Evolutionary conservation across 2,113 vertebrate species (phyloP).

Genomic region (Pelmatolapia mariae): DNA sequence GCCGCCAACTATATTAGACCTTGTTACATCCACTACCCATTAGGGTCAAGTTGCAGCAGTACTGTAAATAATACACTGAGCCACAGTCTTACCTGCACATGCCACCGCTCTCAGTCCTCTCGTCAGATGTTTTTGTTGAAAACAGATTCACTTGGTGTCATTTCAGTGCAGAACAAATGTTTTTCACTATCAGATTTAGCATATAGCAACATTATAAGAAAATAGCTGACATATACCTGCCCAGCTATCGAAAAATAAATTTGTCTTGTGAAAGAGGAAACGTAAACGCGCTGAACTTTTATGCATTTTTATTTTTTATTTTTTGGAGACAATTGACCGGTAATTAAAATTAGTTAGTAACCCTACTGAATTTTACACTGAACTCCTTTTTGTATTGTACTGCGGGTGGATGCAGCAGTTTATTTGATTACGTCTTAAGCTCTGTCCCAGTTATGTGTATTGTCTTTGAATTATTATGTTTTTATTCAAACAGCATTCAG

Average conservation of each 20-base stretch:
- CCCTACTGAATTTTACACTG: neutral
- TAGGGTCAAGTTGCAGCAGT: conserved; percentile 15
- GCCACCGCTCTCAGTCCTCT: neutral
- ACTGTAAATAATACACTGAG: conserved; percentile 44
- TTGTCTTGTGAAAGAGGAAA: neutral
- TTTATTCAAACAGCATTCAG: neutral
- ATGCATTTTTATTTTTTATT: neutral
- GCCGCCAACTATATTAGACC: neutral
- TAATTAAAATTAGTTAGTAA: neutral
- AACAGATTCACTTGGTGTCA: neutral
- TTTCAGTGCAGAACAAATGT: neutral
- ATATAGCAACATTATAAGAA: neutral
- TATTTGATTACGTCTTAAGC: neutral
- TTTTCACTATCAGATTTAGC: neutral
- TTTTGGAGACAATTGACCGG: neutral
- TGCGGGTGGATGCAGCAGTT: neutral
- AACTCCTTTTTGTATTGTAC: neutral
- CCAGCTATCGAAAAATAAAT: neutral
- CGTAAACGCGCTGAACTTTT: neutral
- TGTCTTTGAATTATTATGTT: neutral
- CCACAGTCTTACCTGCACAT: conserved; percentile 16
- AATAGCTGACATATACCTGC: neutral
- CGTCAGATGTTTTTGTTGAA: neutral
- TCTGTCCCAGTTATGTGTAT: neutral
- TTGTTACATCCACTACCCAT: neutral